A percentile compares a stretch with the other conserved stretches of the same genome.
These are phyloP conservation scores for Prinia subflava DNA, from an alignment of 2,113 vertebrate species.

Conservation along the genomic window DNA sequence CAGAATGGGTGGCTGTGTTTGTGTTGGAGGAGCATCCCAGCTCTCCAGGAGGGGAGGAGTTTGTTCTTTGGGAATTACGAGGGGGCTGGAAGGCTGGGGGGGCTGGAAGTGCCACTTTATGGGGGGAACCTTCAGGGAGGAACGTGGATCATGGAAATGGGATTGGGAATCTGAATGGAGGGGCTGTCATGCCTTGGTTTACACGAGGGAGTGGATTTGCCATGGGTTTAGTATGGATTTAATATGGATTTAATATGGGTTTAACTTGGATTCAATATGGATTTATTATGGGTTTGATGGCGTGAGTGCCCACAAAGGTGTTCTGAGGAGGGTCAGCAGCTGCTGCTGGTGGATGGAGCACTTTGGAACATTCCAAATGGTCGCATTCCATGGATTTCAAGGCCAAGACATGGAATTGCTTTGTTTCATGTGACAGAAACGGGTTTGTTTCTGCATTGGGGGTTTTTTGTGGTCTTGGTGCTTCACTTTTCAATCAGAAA, in stretches of 20 bases:
- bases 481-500: neutral
- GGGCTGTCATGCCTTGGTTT: neutral
- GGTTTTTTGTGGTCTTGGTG: neutral
- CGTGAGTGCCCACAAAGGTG: neutral
- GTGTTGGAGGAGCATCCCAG: neutral
- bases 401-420: neutral
- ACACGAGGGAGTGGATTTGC: neutral
- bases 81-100: neutral
- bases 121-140: neutral
- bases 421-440: neutral
- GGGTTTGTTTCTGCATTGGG: fast-evolving
- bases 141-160: neutral
- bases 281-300: neutral
- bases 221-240: neutral
- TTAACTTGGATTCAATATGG: neutral
- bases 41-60: neutral
- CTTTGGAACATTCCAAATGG: neutral
- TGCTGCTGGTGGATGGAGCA: neutral
- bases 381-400: neutral
- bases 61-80: neutral
- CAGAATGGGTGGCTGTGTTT: conserved; percentile 6
- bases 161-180: neutral
- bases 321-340: neutral
- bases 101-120: neutral
- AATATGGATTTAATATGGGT: neutral